Base-by-base conservation (phyloP, 2,113 vertebrate species). In the Anoura caudifer region DNA sequence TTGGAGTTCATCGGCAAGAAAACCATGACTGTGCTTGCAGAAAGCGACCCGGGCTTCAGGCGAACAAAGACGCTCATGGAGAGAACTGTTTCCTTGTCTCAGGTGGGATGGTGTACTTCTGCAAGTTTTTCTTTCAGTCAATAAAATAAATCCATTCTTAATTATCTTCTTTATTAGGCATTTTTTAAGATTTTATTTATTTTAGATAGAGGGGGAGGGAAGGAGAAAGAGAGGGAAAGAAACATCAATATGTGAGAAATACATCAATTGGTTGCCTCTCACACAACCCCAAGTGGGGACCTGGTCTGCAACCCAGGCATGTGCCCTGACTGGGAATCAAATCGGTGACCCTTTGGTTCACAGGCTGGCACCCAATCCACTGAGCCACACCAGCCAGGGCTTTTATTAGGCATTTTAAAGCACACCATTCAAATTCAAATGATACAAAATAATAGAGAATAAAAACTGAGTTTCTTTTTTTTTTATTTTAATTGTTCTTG, bases 1-100 rank as follows among this genome's bases (percentile, higher is more conserved):
- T 97, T 99, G 98, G 99, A 99, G 98, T 99, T 99, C 97, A 99
- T 99, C 20, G 99, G 99, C 95, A 99, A 99, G 98, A 99, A 99
- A 98, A 99, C 99, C 77, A 99, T 99, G 99, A 99, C 97, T 26
- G 99, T 99, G 91, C 99, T 99, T 70, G 99, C 99, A 4, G 99
- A 99, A 98, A 99, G 98, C 0, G 99, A 99, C 98, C 99, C 99
- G 0, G 99, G 99, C 90, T 99, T 99, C 98, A 99, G 99, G 97
- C 99, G 99, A 97, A 99, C 99, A 84, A 99, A 99, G 98, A 99
- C 98, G 26, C 98, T 99, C 92, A 99, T 99, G 99, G 98, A 99
- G 98, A 99, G 98, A 98, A 99, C 99, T 0, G 99, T 98, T 9
- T 99, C 99, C 7, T 98, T 99, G 0, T 99, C 99, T 96, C 99